phyloP scores from a whole-genome alignment of 2,888 invertebrate genomes.

The Sisyra nigra region DNA sequence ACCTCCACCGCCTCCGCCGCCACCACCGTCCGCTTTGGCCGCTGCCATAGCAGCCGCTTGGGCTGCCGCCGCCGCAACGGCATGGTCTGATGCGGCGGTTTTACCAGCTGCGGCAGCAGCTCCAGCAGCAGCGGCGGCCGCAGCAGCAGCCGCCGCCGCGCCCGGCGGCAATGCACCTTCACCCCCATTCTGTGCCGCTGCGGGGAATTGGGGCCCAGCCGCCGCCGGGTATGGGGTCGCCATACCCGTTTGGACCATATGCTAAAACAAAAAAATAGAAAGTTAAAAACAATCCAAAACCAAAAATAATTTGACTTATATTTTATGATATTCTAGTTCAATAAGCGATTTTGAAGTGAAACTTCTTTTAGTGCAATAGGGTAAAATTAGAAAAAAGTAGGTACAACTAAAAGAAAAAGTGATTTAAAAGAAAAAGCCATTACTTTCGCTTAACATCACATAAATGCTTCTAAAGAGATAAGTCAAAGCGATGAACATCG shows the following conservation, averaged over 20 bases:
- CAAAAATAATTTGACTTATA: not conserved
- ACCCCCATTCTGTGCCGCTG: constrained; percentile 28
- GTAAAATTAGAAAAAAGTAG: too few species aligned
- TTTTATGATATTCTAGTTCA: too few species aligned
- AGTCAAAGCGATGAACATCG: too few species aligned
- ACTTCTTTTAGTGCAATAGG: too few species aligned
- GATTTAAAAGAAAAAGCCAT: too few species aligned
- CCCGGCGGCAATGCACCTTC: constrained; percentile 41
- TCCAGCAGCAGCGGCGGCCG: constrained; percentile 29
- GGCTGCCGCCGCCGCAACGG: constrained; percentile 22
- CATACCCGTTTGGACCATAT: constrained; percentile 89
- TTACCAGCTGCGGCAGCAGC: constrained; percentile 32
- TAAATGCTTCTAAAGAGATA: too few species aligned
- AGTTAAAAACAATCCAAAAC: not conserved
- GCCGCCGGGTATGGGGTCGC: constrained; percentile 54
- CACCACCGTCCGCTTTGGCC: constrained; percentile 22
- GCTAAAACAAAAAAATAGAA: constrained; percentile 42
- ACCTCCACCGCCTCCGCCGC: constrained; percentile 23
- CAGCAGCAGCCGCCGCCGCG: constrained; percentile 25
- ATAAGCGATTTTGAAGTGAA: not conserved
- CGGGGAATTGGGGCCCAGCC: constrained; percentile 37
- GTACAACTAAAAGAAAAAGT: too few species aligned
- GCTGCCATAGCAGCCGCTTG: constrained; percentile 18
- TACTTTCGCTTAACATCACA: too few species aligned
- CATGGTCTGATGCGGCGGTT: constrained; percentile 22